These are phyloP conservation scores for Amphimallon solstitiale DNA, from an alignment of 2,888 invertebrate genomes.

Conservation along the genomic window DNA sequence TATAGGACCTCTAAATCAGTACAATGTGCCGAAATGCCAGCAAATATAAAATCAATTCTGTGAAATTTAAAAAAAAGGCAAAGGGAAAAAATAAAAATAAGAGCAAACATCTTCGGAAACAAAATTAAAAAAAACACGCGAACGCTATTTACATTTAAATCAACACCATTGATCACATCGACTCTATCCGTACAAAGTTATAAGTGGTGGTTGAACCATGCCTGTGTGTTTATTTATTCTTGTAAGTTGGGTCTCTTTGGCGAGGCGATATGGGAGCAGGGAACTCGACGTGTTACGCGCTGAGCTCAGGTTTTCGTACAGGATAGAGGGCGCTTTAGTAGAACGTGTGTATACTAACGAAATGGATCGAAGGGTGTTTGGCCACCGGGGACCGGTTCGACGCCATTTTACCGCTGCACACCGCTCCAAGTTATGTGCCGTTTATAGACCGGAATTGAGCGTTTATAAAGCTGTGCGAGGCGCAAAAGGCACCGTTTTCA, in stretches of 20 bases:
- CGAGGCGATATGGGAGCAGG: slow-evolving; percentile 1
- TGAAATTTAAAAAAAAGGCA: slow-evolving; percentile 25
- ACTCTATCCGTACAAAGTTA: slow-evolving; percentile 32
- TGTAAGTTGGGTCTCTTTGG: slow-evolving; percentile 15
- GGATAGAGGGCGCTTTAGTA: slow-evolving; percentile 29
- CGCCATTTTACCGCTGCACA: slow-evolving; percentile 56
- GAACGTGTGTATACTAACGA: slow-evolving; percentile 18
- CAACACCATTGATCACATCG: slow-evolving; percentile 32
- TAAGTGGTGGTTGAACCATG: slow-evolving; percentile 24
- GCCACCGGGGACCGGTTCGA: slow-evolving; percentile 57
- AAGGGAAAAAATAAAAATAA: neutral
- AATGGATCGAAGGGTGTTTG: slow-evolving; percentile 50
- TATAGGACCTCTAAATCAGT: slow-evolving; percentile 19
- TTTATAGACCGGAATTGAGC: slow-evolving; percentile 62
- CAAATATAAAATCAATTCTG: slow-evolving; percentile 29
- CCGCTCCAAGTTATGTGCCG: slow-evolving; percentile 58
- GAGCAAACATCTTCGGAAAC: slow-evolving; percentile 24
- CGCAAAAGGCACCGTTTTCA: slow-evolving; percentile 62
- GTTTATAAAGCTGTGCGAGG: slow-evolving; percentile 61
- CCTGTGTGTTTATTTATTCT: slow-evolving; percentile 28
- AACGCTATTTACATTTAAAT: slow-evolving; percentile 35
- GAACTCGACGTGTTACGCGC: neutral
- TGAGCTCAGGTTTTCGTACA: slow-evolving; percentile 17
- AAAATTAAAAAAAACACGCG: slow-evolving; percentile 3
- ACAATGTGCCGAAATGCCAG: neutral